Conservation (phyloP, 2,888 invertebrate species). For the Cataglyphis livida region DNA sequence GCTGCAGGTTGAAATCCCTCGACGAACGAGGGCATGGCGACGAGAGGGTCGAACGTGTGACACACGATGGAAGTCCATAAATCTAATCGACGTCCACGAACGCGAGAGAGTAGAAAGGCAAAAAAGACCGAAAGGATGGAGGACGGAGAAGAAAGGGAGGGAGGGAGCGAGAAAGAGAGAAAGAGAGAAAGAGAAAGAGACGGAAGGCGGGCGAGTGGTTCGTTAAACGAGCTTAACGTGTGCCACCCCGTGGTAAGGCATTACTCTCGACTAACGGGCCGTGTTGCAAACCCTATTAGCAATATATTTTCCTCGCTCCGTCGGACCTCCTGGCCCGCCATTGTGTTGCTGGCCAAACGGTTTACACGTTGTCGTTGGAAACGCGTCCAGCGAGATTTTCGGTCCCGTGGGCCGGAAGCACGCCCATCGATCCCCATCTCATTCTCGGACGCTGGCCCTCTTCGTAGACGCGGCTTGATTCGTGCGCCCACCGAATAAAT, state of each 20-base stretch:
- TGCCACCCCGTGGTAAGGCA: constrained; percentile 79
- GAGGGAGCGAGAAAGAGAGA: background rate
- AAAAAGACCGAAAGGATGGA: constrained; percentile 40
- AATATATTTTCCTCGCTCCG: constrained; percentile 81
- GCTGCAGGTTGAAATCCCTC: constrained; percentile 45
- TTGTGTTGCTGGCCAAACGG: constrained; percentile 71
- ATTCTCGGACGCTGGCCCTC: constrained; percentile 13
- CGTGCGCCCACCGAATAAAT: constrained; percentile 32
- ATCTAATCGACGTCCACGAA: constrained; percentile 69
- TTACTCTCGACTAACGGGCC: constrained; percentile 83
- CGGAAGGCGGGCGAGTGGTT: constrained; percentile 67
- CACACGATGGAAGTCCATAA: constrained; percentile 69
- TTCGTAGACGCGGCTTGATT: constrained; percentile 45
- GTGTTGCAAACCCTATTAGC: constrained; percentile 83
- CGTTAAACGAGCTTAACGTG: constrained; percentile 82
- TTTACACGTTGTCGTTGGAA: constrained; percentile 77
- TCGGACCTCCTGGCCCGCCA: constrained; percentile 71
- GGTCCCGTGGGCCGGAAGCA: constrained; percentile 44
- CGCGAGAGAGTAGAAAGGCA: constrained; percentile 15
- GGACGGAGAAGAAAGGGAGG: background rate
- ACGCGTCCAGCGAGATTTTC: constrained; percentile 51
- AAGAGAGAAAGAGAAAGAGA: constrained; percentile 16
- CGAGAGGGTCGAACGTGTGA: constrained; percentile 48
- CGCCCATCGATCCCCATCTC: constrained; percentile 48
- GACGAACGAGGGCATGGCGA: constrained; percentile 39